These are phyloP conservation scores for Thunnus thynnus DNA, from an alignment of 2,113 vertebrate genomes.

Conservation along the genomic window DNA sequence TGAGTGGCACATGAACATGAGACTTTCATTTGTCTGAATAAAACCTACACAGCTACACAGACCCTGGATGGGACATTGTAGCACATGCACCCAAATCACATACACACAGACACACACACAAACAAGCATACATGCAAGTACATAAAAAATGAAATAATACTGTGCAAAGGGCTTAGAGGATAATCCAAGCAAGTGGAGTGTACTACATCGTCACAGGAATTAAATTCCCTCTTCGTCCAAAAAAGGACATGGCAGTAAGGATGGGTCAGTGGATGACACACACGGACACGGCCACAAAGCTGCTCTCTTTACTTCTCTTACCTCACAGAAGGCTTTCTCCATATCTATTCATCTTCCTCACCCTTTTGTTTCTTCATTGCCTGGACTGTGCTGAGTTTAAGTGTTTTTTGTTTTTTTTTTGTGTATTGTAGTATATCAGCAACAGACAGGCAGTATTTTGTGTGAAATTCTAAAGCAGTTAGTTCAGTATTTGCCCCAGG, in stretches of 20 bases:
- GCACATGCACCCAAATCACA: constrained; percentile 42
- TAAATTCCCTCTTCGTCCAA: constrained; percentile 79
- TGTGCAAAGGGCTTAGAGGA: constrained; percentile 82
- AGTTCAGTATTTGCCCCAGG: neutral
- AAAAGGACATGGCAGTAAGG: constrained; percentile 69
- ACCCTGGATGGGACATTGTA: constrained; percentile 38
- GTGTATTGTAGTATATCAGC: neutral
- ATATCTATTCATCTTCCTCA: neutral
- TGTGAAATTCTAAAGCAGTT: neutral
- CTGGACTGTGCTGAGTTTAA: neutral
- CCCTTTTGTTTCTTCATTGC: neutral
- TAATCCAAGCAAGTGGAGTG: constrained; percentile 80
- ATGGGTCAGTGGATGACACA: constrained; percentile 62
- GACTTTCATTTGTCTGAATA: constrained; percentile 62
- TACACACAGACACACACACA: constrained; percentile 24
- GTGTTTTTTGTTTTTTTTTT: neutral
- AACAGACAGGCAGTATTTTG: neutral
- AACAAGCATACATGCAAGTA: constrained; percentile 34
- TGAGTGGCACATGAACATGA: constrained; percentile 43
- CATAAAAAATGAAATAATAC: constrained; percentile 80
- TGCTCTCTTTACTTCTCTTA: constrained; percentile 44
- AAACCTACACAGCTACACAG: constrained; percentile 43
- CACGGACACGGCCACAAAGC: constrained; percentile 36
- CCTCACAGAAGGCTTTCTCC: neutral
- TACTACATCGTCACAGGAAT: constrained; percentile 79